These are phyloP conservation scores for Capitella teleta DNA, from an alignment of 1,140 invertebrate genomes.

Conservation along the genomic window DNA sequence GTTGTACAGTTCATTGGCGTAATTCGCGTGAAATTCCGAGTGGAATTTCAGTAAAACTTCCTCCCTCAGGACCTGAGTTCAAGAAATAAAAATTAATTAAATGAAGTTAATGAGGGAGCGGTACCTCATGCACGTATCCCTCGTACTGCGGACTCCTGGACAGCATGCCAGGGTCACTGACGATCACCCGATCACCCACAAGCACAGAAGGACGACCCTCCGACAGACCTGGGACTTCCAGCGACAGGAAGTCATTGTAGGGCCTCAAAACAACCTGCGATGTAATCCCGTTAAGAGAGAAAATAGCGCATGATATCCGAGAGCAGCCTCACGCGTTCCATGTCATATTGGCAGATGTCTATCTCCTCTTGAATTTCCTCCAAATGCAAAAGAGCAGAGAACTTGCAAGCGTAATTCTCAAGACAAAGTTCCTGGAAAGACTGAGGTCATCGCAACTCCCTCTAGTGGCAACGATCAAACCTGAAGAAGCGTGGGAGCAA, in stretches of 20 bases:
- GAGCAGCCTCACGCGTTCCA: constrained; percentile 44
- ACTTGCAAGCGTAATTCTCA: constrained; percentile 43
- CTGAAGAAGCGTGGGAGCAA: too few relatives aligned
- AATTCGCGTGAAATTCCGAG: constrained; percentile 55
- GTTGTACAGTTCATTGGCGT: constrained; percentile 53
- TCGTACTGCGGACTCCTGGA: constrained; percentile 47
- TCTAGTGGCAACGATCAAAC: background rate
- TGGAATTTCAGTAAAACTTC: constrained; percentile 62
- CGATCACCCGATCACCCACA: constrained; percentile 61
- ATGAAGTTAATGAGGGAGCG: background rate
- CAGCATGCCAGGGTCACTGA: constrained; percentile 28
- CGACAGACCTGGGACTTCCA: constrained; percentile 66
- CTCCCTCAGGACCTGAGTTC: constrained; percentile 19
- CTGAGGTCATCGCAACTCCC: background rate
- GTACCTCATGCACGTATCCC: constrained; percentile 66
- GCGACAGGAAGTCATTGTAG: constrained; percentile 54
- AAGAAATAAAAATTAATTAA: constrained; percentile 7
- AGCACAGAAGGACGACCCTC: constrained; percentile 76
- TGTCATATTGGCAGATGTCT: constrained; percentile 58
- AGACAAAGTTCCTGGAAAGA: constrained; percentile 20
- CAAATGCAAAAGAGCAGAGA: constrained; percentile 60
- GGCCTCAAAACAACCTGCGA: constrained; percentile 32
- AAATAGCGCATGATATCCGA: background rate
- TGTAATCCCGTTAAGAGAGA: background rate
- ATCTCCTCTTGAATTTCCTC: constrained; percentile 59